Evolutionary conservation across 1,140 invertebrate species (phyloP), one percentile per base, ranked within the genome.

Genomic region (Microplitis mediator): DNA sequence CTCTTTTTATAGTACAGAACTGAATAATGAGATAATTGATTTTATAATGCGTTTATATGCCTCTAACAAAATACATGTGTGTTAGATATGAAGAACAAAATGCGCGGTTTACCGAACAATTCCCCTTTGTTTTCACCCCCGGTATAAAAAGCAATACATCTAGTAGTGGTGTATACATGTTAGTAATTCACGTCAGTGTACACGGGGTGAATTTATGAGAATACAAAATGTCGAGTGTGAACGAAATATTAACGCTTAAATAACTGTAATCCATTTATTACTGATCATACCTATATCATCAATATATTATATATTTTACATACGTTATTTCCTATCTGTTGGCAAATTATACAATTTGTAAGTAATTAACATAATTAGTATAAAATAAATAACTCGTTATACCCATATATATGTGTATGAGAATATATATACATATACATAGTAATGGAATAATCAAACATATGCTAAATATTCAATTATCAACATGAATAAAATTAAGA

Each of bases 161-260:
- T 31, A 23, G 35, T 13, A 14, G 5, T 4, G 23, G 45, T 63
- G 16, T 58, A 69, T 69, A 69, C 39, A 45, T 45, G 39, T 69
- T 69, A 34, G 69, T 70, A 70, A 70, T 70, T 70, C 69, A 60
- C 69, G 69, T 70, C 69, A 70, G 58, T n/a, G 36, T 23, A 63
- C 45, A 35, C 39, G 8, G 39, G 58, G 31, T 50, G 23, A 45
- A 70, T 70, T 70, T 70, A 70, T 70, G 69, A 63, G 69, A 58
- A 52, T 63, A 52, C 69, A 70, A 70, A 70, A 62, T 70, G 69
- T 70, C 69, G 69, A 70, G 45, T 32, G 56, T 31, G 68, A 31
- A 45, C 58, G 60, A 62, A 60, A 70, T 70, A 70, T 70, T 70
- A 34, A 58, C 60, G 69, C 50, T 70, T 70, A 70, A 70, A 70